Percentiles rank a stretch among this genome's conserved stretches.
Conservation (phyloP, 2,113 vertebrate genomes). For the Alosa alosa region DNA sequence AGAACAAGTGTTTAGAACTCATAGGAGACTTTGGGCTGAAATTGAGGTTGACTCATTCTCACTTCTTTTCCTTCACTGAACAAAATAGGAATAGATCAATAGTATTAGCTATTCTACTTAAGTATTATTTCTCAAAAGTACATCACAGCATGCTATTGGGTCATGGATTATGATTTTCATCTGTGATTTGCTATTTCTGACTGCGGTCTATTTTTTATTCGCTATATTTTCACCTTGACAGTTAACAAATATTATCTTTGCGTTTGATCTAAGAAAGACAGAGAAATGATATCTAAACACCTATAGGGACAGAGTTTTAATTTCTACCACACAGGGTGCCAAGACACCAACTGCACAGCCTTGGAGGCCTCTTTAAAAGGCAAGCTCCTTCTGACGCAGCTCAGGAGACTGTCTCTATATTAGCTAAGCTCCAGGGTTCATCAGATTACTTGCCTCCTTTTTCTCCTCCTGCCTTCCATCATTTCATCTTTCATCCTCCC, state of each 20-base stretch:
- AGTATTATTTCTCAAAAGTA: not conserved
- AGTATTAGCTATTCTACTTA: not conserved
- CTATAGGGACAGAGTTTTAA: not conserved
- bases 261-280: not conserved
- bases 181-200: not conserved
- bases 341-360: not conserved
- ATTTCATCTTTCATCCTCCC: conserved; percentile 5
- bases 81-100: too few relatives aligned
- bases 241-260: too few relatives aligned
- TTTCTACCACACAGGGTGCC: not conserved
- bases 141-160: not conserved
- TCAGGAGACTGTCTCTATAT: not conserved
- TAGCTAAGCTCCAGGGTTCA: conserved; percentile 24
- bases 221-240: not conserved
- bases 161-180: not conserved
- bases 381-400: not conserved
- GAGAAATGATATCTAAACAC: not conserved
- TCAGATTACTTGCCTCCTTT: not conserved
- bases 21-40: not conserved
- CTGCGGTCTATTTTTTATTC: not conserved
- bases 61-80: not conserved
- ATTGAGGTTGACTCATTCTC: not conserved
- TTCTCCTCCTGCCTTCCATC: not conserved
- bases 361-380: not conserved
- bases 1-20: not conserved